Evolutionary conservation across 2,888 invertebrate genomes (phyloP).

Genomic region (Odontocerum albicorne): DNA sequence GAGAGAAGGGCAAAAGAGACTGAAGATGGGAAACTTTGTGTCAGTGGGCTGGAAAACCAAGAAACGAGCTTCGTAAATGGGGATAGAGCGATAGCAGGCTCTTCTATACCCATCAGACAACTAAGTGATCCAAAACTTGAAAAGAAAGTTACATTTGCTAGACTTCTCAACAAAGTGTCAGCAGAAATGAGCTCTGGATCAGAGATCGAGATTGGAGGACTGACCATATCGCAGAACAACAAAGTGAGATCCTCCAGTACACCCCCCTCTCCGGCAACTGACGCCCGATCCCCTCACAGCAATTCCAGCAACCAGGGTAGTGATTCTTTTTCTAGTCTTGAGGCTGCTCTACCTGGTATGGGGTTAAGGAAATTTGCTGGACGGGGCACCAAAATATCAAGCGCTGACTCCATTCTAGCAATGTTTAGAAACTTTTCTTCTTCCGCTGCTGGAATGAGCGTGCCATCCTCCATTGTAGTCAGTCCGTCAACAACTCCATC

Average conservation of each 20-base stretch:
- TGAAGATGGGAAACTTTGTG: slow-evolving; percentile 35
- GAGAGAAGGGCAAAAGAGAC: slow-evolving; percentile 51
- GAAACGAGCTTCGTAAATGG: slow-evolving; percentile 64
- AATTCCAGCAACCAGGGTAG: slow-evolving; percentile 77
- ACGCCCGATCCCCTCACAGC: slow-evolving; percentile 64
- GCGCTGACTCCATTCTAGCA: slow-evolving; percentile 77
- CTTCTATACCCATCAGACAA: slow-evolving; percentile 59
- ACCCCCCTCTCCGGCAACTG: slow-evolving; percentile 69
- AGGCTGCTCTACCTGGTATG: slow-evolving; percentile 63
- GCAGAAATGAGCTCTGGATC: slow-evolving; percentile 78
- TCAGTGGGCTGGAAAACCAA: slow-evolving; percentile 50
- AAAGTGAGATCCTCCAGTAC: slow-evolving; percentile 53
- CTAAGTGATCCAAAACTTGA: slow-evolving; percentile 70
- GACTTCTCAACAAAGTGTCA: slow-evolving; percentile 72
- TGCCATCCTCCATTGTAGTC: slow-evolving; percentile 63
- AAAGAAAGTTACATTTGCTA: slow-evolving; percentile 78
- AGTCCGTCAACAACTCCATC: slow-evolving; percentile 73
- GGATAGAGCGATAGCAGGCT: slow-evolving; percentile 54
- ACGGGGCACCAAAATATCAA: slow-evolving; percentile 67
- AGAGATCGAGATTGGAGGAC: slow-evolving; percentile 62
- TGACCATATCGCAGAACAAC: slow-evolving; percentile 51
- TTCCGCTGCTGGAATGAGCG: slow-evolving; percentile 59
- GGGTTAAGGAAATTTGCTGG: slow-evolving; percentile 58
- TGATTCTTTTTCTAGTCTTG: slow-evolving; percentile 75
- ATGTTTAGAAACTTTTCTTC: slow-evolving; percentile 78